Base-by-base conservation (phyloP, 1,140 invertebrate genomes). In the Drosophila ironensis region DNA sequence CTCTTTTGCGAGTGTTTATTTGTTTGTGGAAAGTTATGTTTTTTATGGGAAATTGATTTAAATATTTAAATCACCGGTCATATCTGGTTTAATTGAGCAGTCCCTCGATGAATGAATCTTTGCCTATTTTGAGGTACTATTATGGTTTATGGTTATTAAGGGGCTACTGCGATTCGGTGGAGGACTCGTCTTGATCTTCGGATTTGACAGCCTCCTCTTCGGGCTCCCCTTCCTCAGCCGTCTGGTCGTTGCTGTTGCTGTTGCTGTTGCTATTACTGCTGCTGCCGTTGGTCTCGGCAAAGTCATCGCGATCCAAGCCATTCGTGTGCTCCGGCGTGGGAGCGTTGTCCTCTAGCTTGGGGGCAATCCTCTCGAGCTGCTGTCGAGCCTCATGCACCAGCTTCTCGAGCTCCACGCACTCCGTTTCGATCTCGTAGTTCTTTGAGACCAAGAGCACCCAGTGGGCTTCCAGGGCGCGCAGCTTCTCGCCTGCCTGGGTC, bases 371-470 rank as follows among this genome's bases (percentile, higher is more conserved):
- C 20, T 75, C 25, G 0, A 84, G 12, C 2, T 78, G 46, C 3
- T 80, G 60, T 0, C 50, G 56, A 1, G 81, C 81, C 0, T 66
- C 75, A 14, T 81, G 41, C 0, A 86, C 75, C 0, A 86, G 56
- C 53, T 89, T 89, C 25, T 89, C 88, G 3, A 90, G 45, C 35
- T 89, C 81, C 0, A 70, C 89, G 28, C 86, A 88, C 17, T 88
- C 95, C 57, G 95, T 93, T 90, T 97, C 95, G 22, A 96, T 94
- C 90, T 98, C 96, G 91, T 98, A 99, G 91, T 99, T 99, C 90
- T 98, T 98, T 12, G 96, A 97, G 0, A 99, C 98, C 24, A 99
- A 92, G 30, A 96, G 94, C 5, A 98, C 97, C 98, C 98, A 99
- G 59, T 95, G 94, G 0, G 95, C 92, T 75, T 98, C 96, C 4